Percentiles rank a stretch among this genome's conserved stretches.
These are phyloP conservation scores for Scelioninae gen. 1 DNA, from an alignment of 2,888 invertebrate species.

Conservation along the genomic window DNA sequence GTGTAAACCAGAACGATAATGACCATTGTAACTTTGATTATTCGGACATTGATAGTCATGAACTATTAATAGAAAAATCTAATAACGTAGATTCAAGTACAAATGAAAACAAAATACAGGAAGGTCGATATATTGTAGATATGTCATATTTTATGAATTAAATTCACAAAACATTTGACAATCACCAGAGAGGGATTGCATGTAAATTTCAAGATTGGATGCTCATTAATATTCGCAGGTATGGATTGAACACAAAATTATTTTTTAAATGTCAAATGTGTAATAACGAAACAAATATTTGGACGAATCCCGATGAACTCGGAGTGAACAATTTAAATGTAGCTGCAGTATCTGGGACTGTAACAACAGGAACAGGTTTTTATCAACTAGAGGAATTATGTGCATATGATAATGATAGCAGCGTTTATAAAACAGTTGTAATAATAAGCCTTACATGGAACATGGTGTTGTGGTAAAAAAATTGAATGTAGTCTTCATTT, in stretches of 20 bases:
- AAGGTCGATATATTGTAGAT: conserved; percentile 12
- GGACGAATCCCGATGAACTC: background rate
- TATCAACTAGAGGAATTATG: background rate
- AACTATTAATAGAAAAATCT: too few species aligned
- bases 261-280: conserved; percentile 6
- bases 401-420: conserved; percentile 17
- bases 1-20: too few species aligned
- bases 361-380: background rate
- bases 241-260: conserved; percentile 4
- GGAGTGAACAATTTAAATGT: background rate
- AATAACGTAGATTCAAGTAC: too few species aligned
- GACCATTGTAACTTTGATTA: too few species aligned
- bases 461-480: conserved; percentile 20
- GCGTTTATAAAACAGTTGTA: conserved; percentile 9
- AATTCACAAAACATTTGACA: conserved; percentile 19
- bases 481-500: conserved; percentile 73
- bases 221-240: background rate
- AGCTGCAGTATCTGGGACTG: background rate
- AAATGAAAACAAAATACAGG: too few species aligned
- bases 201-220: conserved; percentile 27
- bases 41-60: too few species aligned
- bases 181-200: conserved; percentile 2
- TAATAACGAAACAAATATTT: background rate
- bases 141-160: background rate
- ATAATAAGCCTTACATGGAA: conserved; percentile 22